Evolutionary conservation across 2,797 vertebrate species (phyloP).

Genomic region (Crax fasciolata): DNA sequence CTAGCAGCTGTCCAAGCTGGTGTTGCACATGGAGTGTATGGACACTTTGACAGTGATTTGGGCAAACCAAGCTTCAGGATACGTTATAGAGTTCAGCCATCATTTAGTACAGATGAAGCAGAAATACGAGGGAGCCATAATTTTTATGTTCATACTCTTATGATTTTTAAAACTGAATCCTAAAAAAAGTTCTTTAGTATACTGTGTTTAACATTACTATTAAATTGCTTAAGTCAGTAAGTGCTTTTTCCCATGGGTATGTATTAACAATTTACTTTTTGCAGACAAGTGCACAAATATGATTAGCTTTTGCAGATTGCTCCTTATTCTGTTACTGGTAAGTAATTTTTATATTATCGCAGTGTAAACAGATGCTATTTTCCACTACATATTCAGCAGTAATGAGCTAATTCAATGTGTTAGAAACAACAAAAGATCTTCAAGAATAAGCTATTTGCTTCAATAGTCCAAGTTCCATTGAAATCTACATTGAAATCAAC

Average conservation of each 20-base stretch:
- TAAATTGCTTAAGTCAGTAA: conserved; percentile 59
- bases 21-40: background rate
- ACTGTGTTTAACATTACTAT: conserved; percentile 31
- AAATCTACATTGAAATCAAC: conserved; percentile 59
- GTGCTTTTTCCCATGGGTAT: conserved; percentile 43
- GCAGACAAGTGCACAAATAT: conserved; percentile 81
- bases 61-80: background rate
- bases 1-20: background rate
- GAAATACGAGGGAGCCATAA: background rate
- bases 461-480: conserved; percentile 46
- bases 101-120: background rate
- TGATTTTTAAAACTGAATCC: background rate
- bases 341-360: conserved; percentile 84
- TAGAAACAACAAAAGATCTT: conserved; percentile 78
- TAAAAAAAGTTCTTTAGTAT: conserved; percentile 3
- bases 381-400: conserved; percentile 70
- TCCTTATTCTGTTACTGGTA: conserved; percentile 81
- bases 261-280: conserved; percentile 77
- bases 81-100: background rate
- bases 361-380: conserved; percentile 82
- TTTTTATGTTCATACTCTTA: background rate
- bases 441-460: conserved; percentile 64
- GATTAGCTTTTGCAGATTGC: conserved; percentile 82
- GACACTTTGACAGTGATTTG: background rate
- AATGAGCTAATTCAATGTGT: conserved; percentile 79